A percentile compares a stretch with the other conserved stretches of the same genome.
phyloP scores from a whole-genome alignment of 1,140 invertebrate genomes.

The Chrysomallon squamiferum region DNA sequence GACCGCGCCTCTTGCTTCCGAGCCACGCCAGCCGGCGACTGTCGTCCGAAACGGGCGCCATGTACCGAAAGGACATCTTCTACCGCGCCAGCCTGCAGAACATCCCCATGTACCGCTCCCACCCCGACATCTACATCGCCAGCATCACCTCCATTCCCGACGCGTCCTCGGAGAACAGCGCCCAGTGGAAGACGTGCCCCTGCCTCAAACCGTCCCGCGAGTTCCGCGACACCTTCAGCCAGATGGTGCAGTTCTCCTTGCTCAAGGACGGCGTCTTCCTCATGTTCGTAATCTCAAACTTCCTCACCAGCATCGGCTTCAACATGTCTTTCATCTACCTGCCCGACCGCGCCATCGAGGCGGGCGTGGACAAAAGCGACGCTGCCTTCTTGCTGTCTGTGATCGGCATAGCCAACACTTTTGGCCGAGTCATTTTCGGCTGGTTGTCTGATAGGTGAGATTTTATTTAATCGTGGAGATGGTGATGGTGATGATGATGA shows the following conservation, averaged over 20 bases:
- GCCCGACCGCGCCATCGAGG: conserved; percentile 61
- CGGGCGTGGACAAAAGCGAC: conserved; percentile 70
- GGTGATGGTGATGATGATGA: no score
- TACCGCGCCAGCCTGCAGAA: conserved; percentile 83
- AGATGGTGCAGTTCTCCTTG: conserved; percentile 86
- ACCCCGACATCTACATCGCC: conserved; percentile 39
- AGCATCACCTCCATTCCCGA: conserved; percentile 40
- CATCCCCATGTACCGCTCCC: conserved; percentile 66
- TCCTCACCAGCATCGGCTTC: conserved; percentile 95
- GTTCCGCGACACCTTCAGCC: conserved; percentile 67
- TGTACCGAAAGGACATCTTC: conserved; percentile 85
- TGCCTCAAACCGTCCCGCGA: conserved; percentile 19
- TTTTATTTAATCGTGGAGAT: no score
- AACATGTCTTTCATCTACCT: conserved; percentile 90
- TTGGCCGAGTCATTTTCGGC: no score
- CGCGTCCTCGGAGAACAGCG: conserved; percentile 5
- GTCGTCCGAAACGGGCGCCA: conserved; percentile 61
- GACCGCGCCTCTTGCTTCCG: neutral
- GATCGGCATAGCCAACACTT: no score
- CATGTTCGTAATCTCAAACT: conserved; percentile 90
- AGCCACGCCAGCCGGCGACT: no score
- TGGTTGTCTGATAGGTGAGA: no score
- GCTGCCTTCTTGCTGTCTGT: conserved; percentile 88
- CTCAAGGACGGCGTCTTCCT: conserved; percentile 87
- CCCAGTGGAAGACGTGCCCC: conserved; percentile 12